phyloP scores from a whole-genome alignment of 2,113 vertebrate species.

The Euleptes europaea region DNA sequence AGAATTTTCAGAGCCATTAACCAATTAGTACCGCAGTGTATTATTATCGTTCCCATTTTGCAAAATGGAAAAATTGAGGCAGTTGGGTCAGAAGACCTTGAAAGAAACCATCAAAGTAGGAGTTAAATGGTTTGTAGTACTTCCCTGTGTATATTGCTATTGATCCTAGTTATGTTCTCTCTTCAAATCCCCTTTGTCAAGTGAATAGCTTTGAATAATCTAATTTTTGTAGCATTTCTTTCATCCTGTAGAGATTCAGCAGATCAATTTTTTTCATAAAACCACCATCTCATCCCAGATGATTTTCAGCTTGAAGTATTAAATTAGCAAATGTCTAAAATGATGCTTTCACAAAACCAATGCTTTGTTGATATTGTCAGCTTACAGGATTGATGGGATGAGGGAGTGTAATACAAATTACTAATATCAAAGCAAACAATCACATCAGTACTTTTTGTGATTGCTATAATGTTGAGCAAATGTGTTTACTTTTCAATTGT shows the following conservation, averaged over 20 bases:
- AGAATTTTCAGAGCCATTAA: slow-evolving; percentile 21
- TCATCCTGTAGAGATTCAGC: slow-evolving; percentile 54
- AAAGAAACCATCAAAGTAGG: slow-evolving; percentile 42
- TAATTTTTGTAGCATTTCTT: slow-evolving; percentile 58
- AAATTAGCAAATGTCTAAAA: slow-evolving; percentile 50
- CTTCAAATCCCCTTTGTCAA: slow-evolving; percentile 56
- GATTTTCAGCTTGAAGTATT: slow-evolving; percentile 60
- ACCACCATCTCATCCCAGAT: slow-evolving; percentile 45
- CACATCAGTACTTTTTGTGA: slow-evolving; percentile 28
- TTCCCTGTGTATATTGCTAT: slow-evolving; percentile 48
- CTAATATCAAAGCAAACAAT: slow-evolving; percentile 45
- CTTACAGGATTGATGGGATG: slow-evolving; percentile 26
- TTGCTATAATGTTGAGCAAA: neutral
- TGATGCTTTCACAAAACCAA: slow-evolving; percentile 35
- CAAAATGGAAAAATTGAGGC: slow-evolving; percentile 7
- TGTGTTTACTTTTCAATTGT: slow-evolving; percentile 20
- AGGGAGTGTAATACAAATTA: slow-evolving; percentile 46
- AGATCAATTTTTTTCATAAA: slow-evolving; percentile 58
- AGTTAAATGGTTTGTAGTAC: slow-evolving; percentile 52
- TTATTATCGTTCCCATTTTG: slow-evolving; percentile 19
- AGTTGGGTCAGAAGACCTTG: neutral
- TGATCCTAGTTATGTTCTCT: slow-evolving; percentile 61
- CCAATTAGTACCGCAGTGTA: slow-evolving; percentile 11
- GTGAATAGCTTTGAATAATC: slow-evolving; percentile 52
- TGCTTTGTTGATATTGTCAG: slow-evolving; percentile 14